phyloP scores from a whole-genome alignment of 1,140 invertebrate genomes.

The Pararge aegeria region DNA sequence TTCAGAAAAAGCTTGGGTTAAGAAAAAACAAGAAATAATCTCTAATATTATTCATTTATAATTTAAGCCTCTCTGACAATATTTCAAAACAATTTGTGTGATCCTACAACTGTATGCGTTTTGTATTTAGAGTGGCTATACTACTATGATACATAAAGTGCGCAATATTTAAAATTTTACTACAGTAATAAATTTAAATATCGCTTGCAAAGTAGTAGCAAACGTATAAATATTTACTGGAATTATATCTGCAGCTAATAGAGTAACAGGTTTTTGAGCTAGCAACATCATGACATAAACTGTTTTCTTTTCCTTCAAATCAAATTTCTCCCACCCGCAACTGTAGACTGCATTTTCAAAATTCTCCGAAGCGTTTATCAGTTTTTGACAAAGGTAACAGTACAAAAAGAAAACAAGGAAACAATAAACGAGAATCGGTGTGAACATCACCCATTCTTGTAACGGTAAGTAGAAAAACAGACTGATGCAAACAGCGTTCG shows the following conservation, averaged over 20 bases:
- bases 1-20: too few species aligned
- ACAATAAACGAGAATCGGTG: slow-evolving; percentile 52
- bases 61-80: too few species aligned
- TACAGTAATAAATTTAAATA: slow-evolving; percentile 66
- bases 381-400: slow-evolving; percentile 56
- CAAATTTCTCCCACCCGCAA: slow-evolving; percentile 67
- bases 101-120: too few species aligned
- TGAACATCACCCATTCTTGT: slow-evolving; percentile 47
- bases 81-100: too few species aligned
- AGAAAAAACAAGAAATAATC: too few species aligned
- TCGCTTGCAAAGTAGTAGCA: slow-evolving; percentile 52
- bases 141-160: too few species aligned
- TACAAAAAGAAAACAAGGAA: slow-evolving; percentile 65
- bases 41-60: too few species aligned
- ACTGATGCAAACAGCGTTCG: slow-evolving; percentile 52
- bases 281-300: slow-evolving; percentile 49
- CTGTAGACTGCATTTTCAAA: slow-evolving; percentile 57
- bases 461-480: slow-evolving; percentile 55
- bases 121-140: too few species aligned
- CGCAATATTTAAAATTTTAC: slow-evolving; percentile 52
- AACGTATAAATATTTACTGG: slow-evolving; percentile 67
- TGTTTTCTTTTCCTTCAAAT: slow-evolving; percentile 48
- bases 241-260: slow-evolving; percentile 64
- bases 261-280: slow-evolving; percentile 49
- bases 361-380: slow-evolving; percentile 52